These are phyloP conservation scores for Oreochromis aureus DNA, from an alignment of 2,113 vertebrate genomes.

Conservation along the genomic window DNA sequence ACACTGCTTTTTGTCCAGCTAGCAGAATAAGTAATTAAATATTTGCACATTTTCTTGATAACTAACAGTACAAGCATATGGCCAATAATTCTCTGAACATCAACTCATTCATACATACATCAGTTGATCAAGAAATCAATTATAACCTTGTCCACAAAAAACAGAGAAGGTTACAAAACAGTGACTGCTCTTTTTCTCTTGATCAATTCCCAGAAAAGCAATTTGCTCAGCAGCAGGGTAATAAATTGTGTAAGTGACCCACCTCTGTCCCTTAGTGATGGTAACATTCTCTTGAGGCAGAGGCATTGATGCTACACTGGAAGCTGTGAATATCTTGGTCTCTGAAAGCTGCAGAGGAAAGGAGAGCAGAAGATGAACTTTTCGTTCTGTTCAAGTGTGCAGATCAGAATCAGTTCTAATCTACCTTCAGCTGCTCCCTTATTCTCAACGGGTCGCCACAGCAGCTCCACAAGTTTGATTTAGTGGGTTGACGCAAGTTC, in stretches of 20 bases:
- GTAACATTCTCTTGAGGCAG: conserved; percentile 91
- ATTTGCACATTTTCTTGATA: not conserved
- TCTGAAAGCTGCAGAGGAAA: conserved; percentile 83
- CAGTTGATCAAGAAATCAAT: not conserved
- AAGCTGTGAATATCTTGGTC: conserved; percentile 98
- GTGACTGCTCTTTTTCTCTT: not conserved
- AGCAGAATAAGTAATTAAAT: not conserved
- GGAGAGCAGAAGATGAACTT: not conserved
- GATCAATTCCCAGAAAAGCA: not conserved
- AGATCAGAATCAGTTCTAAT: not conserved
- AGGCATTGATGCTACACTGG: conserved; percentile 88
- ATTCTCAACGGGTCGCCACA: not conserved
- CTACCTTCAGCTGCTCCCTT: not conserved
- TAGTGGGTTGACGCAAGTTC: not conserved
- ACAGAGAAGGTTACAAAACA: not conserved
- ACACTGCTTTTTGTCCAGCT: not conserved
- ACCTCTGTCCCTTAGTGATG: conserved; percentile 98
- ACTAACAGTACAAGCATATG: not conserved
- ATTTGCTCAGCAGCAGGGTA: not conserved
- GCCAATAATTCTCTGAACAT: not conserved
- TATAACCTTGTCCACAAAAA: not conserved
- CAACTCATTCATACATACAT: not conserved
- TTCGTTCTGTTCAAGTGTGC: not conserved
- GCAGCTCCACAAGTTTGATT: not conserved
- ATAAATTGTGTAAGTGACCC: not conserved